Percentiles rank a stretch among this genome's conserved stretches.
phyloP scores from a whole-genome alignment of 2,797 vertebrate genomes.

The Pelochelys cantorii region DNA sequence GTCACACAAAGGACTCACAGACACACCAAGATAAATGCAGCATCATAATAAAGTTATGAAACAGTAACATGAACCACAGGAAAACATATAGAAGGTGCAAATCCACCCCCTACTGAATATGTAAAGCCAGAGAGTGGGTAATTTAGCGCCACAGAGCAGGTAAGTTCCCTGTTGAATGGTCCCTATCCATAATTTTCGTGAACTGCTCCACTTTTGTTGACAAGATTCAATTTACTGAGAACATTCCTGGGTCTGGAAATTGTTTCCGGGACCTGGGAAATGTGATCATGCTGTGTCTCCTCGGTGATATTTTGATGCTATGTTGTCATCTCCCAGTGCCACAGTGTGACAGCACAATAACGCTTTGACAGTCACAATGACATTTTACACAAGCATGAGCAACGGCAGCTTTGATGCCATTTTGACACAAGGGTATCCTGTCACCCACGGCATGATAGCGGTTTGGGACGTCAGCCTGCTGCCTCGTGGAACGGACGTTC shows the following conservation, averaged over 20 bases:
- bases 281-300: background rate
- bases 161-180: background rate
- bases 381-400: background rate
- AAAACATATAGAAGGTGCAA: background rate
- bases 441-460: background rate
- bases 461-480: background rate
- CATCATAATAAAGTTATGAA: background rate
- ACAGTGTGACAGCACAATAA: background rate
- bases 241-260: background rate
- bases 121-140: background rate
- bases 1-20: background rate
- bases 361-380: background rate
- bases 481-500: background rate
- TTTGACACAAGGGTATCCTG: background rate
- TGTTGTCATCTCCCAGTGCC: background rate
- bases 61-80: background rate
- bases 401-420: background rate
- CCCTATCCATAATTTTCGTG: background rate
- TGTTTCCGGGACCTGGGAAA: background rate
- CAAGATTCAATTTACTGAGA: background rate
- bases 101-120: background rate
- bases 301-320: background rate
- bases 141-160: background rate
- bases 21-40: background rate
- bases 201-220: background rate